These are phyloP conservation scores for Dermatophagoides farinae DNA, from an alignment of 1,140 invertebrate genomes.

Conservation along the genomic window DNA sequence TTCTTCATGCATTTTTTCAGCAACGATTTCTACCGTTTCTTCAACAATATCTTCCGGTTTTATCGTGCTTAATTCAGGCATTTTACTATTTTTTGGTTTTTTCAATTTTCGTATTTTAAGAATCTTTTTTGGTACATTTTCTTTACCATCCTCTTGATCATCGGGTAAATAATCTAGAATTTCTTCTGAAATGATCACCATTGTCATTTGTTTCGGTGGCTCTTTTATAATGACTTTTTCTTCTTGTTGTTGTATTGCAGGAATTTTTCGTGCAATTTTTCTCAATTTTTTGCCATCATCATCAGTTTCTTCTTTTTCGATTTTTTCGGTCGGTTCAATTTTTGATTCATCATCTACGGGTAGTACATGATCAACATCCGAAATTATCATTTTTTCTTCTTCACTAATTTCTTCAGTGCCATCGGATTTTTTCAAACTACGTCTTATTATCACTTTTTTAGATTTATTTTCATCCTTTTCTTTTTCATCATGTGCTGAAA, in stretches of 20 bases:
- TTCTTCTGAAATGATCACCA: too few relatives aligned
- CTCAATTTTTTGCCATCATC: neutral
- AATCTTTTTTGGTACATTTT: too few relatives aligned
- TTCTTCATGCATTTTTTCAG: neutral
- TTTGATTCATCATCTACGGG: neutral
- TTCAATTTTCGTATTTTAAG: too few relatives aligned
- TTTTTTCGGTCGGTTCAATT: too few relatives aligned
- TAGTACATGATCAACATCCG: too few relatives aligned
- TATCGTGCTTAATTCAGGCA: neutral
- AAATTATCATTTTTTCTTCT: slow-evolving; percentile 16
- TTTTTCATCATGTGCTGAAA: slow-evolving; percentile 16
- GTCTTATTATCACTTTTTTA: too few relatives aligned
- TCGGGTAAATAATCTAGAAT: too few relatives aligned
- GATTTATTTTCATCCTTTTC: slow-evolving; percentile 14
- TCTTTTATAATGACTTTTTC: neutral
- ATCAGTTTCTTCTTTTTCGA: too few relatives aligned
- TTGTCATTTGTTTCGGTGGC: too few relatives aligned
- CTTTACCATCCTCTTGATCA: neutral
- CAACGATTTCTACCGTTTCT: slow-evolving; percentile 1
- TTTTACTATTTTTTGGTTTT: too few relatives aligned
- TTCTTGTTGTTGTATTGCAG: neutral
- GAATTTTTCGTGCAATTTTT: neutral
- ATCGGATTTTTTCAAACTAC: too few relatives aligned
- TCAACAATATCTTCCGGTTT: neutral
- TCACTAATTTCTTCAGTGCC: too few relatives aligned